Conservation (phyloP, 2,888 invertebrate genomes). For the Machimus atricapillus region DNA sequence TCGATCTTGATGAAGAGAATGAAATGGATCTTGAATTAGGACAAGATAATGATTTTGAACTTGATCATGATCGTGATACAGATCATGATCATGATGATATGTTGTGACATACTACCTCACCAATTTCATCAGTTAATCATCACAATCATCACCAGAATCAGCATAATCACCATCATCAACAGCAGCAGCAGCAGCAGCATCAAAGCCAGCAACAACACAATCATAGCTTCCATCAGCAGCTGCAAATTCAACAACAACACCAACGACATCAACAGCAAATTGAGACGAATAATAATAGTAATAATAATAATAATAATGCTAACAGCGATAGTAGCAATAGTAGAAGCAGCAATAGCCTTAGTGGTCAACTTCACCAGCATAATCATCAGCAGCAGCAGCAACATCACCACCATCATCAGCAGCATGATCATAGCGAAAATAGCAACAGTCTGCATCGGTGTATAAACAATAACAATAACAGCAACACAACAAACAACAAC, state of each 20-base stretch:
- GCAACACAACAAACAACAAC: slow-evolving; percentile 23
- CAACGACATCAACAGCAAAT: slow-evolving; percentile 22
- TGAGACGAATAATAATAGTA: slow-evolving; percentile 9
- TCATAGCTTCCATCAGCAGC: slow-evolving; percentile 37
- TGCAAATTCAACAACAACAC: slow-evolving; percentile 31
- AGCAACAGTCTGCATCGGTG: not conserved
- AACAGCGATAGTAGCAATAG: not conserved
- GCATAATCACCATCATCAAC: slow-evolving; percentile 39
- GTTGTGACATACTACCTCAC: slow-evolving; percentile 52
- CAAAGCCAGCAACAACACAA: slow-evolving; percentile 41
- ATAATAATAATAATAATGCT: slow-evolving; percentile 16
- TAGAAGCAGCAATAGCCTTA: slow-evolving; percentile 35
- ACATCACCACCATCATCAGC: slow-evolving; percentile 46
- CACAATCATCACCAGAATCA: slow-evolving; percentile 29
- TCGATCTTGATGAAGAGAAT: slow-evolving; percentile 57
- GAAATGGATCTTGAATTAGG: slow-evolving; percentile 59
- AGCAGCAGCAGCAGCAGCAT: slow-evolving; percentile 39
- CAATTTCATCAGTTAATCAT: slow-evolving; percentile 43
- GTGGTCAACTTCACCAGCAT: slow-evolving; percentile 3
- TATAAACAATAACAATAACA: slow-evolving; percentile 14
- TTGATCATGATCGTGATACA: slow-evolving; percentile 52
- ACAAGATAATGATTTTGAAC: slow-evolving; percentile 57
- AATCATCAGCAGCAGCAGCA: slow-evolving; percentile 34
- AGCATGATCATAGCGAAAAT: slow-evolving; percentile 45
- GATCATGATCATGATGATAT: slow-evolving; percentile 51